These are phyloP conservation scores for Zosterops japonicus DNA, from an alignment of 2,113 vertebrate species.

Conservation along the genomic window DNA sequence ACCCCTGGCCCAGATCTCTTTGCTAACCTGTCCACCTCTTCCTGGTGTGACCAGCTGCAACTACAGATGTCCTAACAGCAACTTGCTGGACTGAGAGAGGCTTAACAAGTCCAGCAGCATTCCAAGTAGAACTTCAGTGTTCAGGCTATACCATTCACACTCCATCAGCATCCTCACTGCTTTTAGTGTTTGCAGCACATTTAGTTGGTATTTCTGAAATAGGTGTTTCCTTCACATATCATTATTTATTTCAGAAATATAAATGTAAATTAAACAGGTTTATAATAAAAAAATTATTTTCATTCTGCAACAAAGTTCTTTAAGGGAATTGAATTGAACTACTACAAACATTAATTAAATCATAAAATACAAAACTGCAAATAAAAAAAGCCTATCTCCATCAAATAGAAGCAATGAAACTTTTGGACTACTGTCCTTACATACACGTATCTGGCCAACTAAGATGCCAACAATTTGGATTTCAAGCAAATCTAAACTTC, in stretches of 20 bases:
- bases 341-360: background rate
- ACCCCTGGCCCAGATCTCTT: background rate
- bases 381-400: background rate
- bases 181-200: background rate
- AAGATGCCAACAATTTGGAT: background rate
- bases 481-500: background rate
- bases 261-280: background rate
- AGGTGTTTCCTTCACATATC: background rate
- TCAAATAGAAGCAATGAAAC: background rate
- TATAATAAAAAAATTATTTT: background rate
- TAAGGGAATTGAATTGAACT: background rate
- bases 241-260: background rate
- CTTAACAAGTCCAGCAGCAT: background rate
- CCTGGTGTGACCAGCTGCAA: background rate
- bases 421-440: background rate
- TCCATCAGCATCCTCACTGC: background rate
- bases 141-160: background rate
- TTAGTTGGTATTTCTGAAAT: conserved; percentile 3
- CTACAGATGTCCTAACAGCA: background rate
- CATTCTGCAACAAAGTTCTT: background rate
- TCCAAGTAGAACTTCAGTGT: background rate
- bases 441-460: background rate
- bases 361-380: background rate
- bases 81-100: background rate
- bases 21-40: background rate